Base-by-base conservation (phyloP, 1,140 invertebrate species). In the Papilio polytes region DNA sequence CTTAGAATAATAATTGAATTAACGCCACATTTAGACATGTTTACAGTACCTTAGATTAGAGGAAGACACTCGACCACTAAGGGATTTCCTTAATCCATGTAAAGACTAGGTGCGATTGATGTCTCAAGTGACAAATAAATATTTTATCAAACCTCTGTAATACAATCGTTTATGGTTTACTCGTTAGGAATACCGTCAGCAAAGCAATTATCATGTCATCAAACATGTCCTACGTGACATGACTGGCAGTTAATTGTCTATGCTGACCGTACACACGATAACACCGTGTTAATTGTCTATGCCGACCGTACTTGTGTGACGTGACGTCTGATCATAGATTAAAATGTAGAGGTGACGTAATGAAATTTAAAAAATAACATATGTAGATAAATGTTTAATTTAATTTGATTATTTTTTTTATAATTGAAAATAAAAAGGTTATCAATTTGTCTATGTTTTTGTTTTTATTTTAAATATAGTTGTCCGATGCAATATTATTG, bases 201-300 rank as follows among this genome's bases (percentile, higher is more conserved):
- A 31, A 13, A 66, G 22, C 26, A 66, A 66, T 66, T 74, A 74
- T 15, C 73, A 20, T 74, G 20, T 51, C 41, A 51, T 74, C 41
- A 74, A n/a, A 74, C 72, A 41, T 74, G 73, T 76, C 20, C n/a
- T 22, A 76, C 74, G 74, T 76, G 74, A 76, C 22, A 46, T 48
- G 44, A 26, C 20, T n/a, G 8, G 20, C 41, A 48, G 44, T 22
- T 73, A 73, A 73, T 73, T 73, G 72, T 31, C n/a, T 73, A 73
- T 73, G 72, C 72, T 73, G 72, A 36, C 18, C 26, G 36, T 73
- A 70, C 31, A 70, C 31, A 70, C 63, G 31, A 70, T 36, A 70
- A 70, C 22, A 10, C 26, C 26, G 53, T 56, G 63, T 31, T 74
- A 76, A 76, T 76, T 76, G 74, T 44, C 12, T 51, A 76, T 76